phyloP scores from a whole-genome alignment of 2,113 vertebrate species.

The Anarhynchus alexandrinus region DNA sequence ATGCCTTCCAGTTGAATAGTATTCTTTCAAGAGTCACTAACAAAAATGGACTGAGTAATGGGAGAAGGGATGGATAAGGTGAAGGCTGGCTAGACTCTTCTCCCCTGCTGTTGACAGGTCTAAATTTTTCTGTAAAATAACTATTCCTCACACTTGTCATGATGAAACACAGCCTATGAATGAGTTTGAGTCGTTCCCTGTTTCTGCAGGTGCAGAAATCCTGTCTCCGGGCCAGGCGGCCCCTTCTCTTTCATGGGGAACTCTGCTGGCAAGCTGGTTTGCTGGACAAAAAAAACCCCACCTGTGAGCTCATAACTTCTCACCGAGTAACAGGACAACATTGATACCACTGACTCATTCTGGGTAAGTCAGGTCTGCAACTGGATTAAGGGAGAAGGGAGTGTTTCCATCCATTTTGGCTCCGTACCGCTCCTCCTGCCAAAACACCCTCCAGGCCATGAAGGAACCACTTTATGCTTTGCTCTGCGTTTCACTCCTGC shows the following conservation, averaged over 20 bases:
- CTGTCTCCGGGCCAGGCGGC: neutral
- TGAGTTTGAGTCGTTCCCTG: neutral
- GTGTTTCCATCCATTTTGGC: neutral
- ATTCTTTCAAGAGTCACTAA: neutral
- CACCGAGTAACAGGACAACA: neutral
- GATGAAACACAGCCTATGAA: neutral
- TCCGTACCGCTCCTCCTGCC: fast-evolving
- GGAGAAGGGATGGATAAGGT: neutral
- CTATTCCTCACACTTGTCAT: neutral
- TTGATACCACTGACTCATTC: neutral
- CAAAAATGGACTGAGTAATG: neutral
- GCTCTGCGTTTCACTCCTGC: neutral
- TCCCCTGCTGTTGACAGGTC: neutral
- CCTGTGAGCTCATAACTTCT: neutral
- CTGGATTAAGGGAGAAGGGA: neutral
- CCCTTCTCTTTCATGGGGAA: neutral
- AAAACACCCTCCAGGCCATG: fast-evolving
- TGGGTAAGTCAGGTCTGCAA: neutral
- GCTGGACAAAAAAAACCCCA: neutral
- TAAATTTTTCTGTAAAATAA: neutral
- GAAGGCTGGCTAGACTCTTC: neutral
- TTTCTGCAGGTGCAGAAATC: neutral
- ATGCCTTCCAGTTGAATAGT: neutral
- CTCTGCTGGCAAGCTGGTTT: neutral
- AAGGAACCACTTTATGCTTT: neutral